phyloP scores from a whole-genome alignment of 2,113 vertebrate species.

The Myxocyprinus asiaticus region DNA sequence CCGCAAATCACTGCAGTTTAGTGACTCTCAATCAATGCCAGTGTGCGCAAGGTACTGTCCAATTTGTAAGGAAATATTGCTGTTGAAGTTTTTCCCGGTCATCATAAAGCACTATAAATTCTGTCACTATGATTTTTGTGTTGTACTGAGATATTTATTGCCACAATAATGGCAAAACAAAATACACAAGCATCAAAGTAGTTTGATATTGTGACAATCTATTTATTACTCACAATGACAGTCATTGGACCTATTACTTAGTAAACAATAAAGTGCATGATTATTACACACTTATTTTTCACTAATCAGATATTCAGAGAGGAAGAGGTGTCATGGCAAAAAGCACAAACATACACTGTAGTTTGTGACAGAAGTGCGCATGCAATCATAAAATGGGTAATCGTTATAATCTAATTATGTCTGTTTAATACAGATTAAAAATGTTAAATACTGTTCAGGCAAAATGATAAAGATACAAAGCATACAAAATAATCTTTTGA shows the following conservation, averaged over 20 bases:
- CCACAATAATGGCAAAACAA: too few species aligned
- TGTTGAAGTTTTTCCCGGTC: too few species aligned
- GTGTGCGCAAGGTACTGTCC: too few species aligned
- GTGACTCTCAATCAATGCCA: too few species aligned
- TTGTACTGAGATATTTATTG: too few species aligned
- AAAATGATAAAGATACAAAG: too few species aligned
- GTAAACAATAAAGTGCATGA: conserved; percentile 9
- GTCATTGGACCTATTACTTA: conserved; percentile 26
- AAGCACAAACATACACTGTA: conserved; percentile 15
- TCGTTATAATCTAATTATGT: not conserved
- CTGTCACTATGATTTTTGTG: too few species aligned
- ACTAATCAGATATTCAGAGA: conserved; percentile 1
- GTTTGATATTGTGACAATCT: not conserved
- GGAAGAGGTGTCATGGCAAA: not conserved
- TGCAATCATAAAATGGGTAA: not conserved
- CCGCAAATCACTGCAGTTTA: too few species aligned
- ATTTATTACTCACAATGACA: conserved; percentile 39
- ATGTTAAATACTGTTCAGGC: too few species aligned
- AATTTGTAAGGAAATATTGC: too few species aligned
- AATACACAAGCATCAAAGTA: not conserved
- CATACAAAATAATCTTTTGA: too few species aligned
- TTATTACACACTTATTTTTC: not conserved
- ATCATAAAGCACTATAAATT: too few species aligned
- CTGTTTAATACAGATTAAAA: not conserved
- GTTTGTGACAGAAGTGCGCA: conserved; percentile 25